Conservation (phyloP, 2,797 vertebrate species). For the Enteromius argenteus region DNA sequence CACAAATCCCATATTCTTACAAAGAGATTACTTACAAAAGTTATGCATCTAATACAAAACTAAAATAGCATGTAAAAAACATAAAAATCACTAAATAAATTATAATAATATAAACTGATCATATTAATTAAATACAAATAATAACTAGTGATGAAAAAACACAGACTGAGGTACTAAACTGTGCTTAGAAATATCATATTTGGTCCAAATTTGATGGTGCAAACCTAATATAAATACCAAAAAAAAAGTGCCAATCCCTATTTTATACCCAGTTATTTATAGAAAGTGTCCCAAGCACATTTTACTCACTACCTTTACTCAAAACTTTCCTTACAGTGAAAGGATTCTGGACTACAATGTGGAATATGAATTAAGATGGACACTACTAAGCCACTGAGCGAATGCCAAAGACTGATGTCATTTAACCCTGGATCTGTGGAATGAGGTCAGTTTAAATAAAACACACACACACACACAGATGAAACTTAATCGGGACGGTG, state of each 20-base stretch:
- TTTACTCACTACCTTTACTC: not conserved
- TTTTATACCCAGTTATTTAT: not conserved
- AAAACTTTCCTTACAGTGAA: not conserved
- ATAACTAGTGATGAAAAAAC: not conserved
- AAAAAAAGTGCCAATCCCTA: not conserved
- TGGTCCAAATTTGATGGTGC: not conserved
- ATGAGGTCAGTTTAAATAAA: slow-evolving; percentile 76
- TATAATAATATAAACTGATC: not conserved
- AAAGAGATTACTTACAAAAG: not conserved
- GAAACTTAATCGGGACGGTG: slow-evolving; percentile 50
- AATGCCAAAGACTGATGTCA: slow-evolving; percentile 68
- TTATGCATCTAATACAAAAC: not conserved
- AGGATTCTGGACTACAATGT: slow-evolving; percentile 16
- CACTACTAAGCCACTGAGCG: slow-evolving; percentile 29
- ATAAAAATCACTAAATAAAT: not conserved
- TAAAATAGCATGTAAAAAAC: not conserved
- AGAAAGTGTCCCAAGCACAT: not conserved
- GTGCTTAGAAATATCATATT: not conserved
- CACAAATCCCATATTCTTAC: not conserved
- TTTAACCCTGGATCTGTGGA: slow-evolving; percentile 58
- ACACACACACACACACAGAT: slow-evolving; percentile 64
- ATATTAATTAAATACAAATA: not conserved
- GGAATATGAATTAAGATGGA: slow-evolving; percentile 45
- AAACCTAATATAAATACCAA: not conserved
- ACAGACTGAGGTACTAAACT: not conserved